These are phyloP conservation scores for Phyllostomus discolor DNA, from an alignment of 2,113 vertebrate species.

Conservation along the genomic window DNA sequence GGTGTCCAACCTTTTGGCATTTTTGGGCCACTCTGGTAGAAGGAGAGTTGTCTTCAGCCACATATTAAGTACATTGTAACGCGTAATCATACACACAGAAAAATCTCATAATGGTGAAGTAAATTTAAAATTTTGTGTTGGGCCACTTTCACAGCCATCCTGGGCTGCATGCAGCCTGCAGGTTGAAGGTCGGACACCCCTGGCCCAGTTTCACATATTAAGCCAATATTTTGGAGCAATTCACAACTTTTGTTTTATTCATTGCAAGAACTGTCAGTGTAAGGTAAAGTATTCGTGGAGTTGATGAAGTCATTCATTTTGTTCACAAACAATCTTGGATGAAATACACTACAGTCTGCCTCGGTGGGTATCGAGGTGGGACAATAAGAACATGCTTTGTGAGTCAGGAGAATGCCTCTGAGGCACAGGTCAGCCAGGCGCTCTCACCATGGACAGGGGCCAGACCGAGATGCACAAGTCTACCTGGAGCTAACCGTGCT, in stretches of 20 bases:
- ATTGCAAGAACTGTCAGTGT: not conserved
- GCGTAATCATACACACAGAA: no score
- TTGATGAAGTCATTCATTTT: not conserved
- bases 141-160: no score
- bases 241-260: not conserved
- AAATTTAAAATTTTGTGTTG: no score
- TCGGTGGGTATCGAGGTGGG: not conserved
- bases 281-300: not conserved
- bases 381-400: not conserved
- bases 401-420: not conserved
- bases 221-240: not conserved
- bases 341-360: not conserved
- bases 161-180: no score
- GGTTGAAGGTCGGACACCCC: no score
- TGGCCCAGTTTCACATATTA: conserved; percentile 21
- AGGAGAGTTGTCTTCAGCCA: no score
- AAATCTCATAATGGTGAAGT: no score
- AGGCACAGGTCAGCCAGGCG: not conserved
- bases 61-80: no score
- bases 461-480: not conserved
- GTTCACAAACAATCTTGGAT: conserved; percentile 10
- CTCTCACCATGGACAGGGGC: fast-evolving
- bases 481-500: not conserved
- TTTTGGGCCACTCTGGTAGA: no score
- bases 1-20: no score